Evolutionary conservation across 2,113 vertebrate species (phyloP), one percentile per base, ranked within the genome.

Genomic region (Podilymbus podiceps): DNA sequence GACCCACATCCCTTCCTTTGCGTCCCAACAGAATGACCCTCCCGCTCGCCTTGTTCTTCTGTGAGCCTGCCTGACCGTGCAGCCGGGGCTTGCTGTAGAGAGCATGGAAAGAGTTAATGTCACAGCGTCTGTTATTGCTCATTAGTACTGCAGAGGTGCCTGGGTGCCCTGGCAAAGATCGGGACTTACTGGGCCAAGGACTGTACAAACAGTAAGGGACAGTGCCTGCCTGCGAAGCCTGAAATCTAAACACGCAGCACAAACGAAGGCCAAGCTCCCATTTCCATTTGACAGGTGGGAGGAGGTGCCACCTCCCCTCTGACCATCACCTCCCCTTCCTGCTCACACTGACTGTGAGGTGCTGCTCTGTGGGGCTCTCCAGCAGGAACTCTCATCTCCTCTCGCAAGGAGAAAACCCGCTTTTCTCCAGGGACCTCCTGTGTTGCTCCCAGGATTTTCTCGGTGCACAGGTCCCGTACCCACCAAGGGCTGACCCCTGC

Each of bases 181-280:
- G 55, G 88, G 59, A 73, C 24, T 78, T 91, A 42, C 9, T 2
- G 18, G 52, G 52, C 40, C 90, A 91, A 85, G 67, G 66, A 49
- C 79, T 82, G 31, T 68, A 58, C 87, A 95, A 95, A 88, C 58
- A 95, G 24, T 30, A 67, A 77, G n/a, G 59, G 76, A 89, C 74
- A 88, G 44, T 17, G 17, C 35, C 81, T 88, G 66, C 69, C 50
- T 91, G 33, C 7, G 5, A 88, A 82, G n/a, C 22, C 71, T 89
- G 81, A 63, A 89, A 85, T 93, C 77, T 83, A 96, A 96, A 91
- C 55, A 90, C 27, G 82, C 33, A 79, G 42, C 3, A 1, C n/a
- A 87, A 78, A 56, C 0, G 6, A 64, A 90, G 63, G 42, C 8
- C 6, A 5, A 88, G 35, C 28, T 89, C 33, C n/a, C 35, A 23